Conservation (phyloP, 2,888 invertebrate genomes). For the Noctua pronuba region DNA sequence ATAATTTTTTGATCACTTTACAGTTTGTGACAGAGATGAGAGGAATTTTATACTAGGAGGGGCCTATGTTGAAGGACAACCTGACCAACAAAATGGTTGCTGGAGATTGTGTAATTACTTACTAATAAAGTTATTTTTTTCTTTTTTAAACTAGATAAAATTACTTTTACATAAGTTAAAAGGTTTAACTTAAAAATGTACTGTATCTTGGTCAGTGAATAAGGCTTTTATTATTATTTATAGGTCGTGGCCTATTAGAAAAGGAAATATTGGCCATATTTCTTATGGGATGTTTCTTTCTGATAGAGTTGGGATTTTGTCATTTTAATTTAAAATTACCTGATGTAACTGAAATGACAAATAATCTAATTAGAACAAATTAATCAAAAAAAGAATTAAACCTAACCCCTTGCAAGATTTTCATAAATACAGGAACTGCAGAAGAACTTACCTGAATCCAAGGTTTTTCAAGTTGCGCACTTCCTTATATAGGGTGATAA, state of each 20-base stretch:
- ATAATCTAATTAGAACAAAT: background rate
- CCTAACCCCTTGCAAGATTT: background rate
- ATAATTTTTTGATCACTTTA: background rate
- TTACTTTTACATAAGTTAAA: background rate
- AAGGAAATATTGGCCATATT: background rate
- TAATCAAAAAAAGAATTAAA: background rate
- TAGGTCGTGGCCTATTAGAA: background rate
- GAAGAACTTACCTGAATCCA: conserved; percentile 92
- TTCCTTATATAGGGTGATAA: conserved; percentile 99
- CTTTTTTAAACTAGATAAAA: background rate
- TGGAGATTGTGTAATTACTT: background rate
- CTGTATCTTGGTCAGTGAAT: no score
- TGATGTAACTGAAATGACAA: conserved; percentile 33
- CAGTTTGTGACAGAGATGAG: background rate
- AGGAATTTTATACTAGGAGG: background rate
- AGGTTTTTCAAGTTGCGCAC: conserved; percentile 98
- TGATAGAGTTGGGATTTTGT: background rate
- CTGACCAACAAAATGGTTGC: background rate
- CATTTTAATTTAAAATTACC: conserved; percentile 8
- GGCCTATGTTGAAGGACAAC: background rate
- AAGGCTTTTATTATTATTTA: background rate
- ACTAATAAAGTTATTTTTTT: background rate
- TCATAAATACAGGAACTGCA: background rate
- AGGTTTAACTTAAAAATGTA: background rate
- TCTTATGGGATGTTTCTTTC: no score